Conservation (phyloP, 2,113 vertebrate species). For the Psettodes erumei region DNA sequence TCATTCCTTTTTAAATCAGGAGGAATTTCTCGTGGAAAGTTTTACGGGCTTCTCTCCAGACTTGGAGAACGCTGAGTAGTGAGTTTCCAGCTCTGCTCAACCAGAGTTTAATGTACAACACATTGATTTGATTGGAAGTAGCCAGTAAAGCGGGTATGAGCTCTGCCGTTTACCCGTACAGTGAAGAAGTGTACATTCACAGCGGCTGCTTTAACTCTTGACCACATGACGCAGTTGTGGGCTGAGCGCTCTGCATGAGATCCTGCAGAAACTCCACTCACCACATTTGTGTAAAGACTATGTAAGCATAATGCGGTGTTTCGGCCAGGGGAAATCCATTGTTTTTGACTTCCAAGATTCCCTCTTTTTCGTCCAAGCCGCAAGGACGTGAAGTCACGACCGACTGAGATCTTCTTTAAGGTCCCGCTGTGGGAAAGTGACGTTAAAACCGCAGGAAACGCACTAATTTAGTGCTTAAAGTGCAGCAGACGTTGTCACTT, state of each 20-base stretch:
- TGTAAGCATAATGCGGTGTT: conserved; percentile 11
- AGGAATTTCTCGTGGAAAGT: neutral
- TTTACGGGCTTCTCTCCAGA: neutral
- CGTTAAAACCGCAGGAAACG: neutral
- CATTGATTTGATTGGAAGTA: neutral
- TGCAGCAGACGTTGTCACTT: neutral
- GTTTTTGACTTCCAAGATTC: neutral
- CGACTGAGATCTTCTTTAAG: neutral
- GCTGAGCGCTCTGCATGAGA: neutral
- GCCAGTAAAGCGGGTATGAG: neutral
- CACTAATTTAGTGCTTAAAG: neutral
- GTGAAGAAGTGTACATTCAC: neutral
- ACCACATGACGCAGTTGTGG: neutral
- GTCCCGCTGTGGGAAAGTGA: neutral
- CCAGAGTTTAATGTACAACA: neutral
- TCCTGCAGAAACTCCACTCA: conserved; percentile 18
- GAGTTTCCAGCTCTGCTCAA: neutral
- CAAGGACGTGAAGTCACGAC: conserved; percentile 18
- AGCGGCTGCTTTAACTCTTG: neutral
- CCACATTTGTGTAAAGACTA: conserved; percentile 25
- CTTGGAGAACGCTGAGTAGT: neutral
- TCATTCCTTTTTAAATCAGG: neutral
- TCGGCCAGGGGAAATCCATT: conserved; percentile 8
- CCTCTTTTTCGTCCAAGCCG: conserved; percentile 13
- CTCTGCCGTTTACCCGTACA: neutral